Conservation (phyloP, 1,140 invertebrate genomes). For the Drosophila pruinosa region DNA sequence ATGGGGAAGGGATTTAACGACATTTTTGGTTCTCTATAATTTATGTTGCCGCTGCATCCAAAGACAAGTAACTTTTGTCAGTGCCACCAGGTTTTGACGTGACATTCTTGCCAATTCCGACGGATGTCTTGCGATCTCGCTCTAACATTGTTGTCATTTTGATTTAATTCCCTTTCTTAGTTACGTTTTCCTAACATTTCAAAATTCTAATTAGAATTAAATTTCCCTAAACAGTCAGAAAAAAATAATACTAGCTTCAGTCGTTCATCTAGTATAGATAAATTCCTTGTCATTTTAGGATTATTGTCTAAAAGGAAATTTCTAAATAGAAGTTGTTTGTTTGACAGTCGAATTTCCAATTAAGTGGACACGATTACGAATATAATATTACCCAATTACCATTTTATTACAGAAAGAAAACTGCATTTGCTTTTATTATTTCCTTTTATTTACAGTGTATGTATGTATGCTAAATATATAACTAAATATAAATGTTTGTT, state of each 20-base stretch:
- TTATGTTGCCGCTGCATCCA: no score
- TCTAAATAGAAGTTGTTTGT: no score
- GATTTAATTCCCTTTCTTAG: background rate
- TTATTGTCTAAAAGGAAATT: no score
- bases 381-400: no score
- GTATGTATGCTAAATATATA: constrained; percentile 80
- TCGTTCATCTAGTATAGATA: no score
- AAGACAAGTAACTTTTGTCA: no score
- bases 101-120: constrained; percentile 3
- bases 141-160: background rate
- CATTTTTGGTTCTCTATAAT: constrained; percentile 9
- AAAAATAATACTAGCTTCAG: no score
- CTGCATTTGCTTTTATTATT: constrained; percentile 53
- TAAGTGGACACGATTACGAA: no score
- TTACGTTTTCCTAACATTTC: background rate
- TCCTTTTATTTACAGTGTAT: constrained; percentile 81
- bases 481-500: constrained; percentile 77
- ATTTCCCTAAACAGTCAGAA: background rate
- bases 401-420: background rate
- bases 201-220: background rate
- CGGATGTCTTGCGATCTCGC: background rate
- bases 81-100: background rate
- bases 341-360: background rate
- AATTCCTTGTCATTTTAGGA: no score
- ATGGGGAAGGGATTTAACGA: constrained; percentile 21